phyloP scores from a whole-genome alignment of 2,888 invertebrate genomes.

The Luperina nickerlii region DNA sequence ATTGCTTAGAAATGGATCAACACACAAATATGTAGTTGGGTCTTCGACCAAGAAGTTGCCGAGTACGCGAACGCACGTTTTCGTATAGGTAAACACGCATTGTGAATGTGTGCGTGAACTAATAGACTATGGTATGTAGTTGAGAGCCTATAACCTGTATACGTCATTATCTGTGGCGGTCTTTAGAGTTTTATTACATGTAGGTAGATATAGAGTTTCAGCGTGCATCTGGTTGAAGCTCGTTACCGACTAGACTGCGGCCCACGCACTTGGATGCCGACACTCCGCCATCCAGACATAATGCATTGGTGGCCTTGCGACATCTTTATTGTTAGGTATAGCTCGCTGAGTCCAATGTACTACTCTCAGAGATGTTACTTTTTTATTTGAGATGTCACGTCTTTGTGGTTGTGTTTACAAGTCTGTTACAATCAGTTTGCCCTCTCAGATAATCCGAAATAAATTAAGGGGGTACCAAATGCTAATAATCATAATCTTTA shows the following conservation, averaged over 20 bases:
- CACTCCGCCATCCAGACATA: conserved; percentile 61
- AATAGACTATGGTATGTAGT: background rate
- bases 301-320: conserved; percentile 66
- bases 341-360: conserved; percentile 60
- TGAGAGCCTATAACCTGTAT: background rate
- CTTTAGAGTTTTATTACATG: conserved; percentile 23
- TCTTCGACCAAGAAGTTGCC: too few relatives aligned
- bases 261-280: conserved; percentile 64
- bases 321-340: conserved; percentile 52
- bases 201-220: conserved; percentile 50
- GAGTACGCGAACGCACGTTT: background rate
- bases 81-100: background rate
- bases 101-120: background rate
- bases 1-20: background rate
- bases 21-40: background rate
- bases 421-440: background rate
- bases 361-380: conserved; percentile 35
- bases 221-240: conserved; percentile 53
- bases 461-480: background rate
- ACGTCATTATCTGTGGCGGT: background rate
- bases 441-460: background rate
- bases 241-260: conserved; percentile 58
- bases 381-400: conserved; percentile 17
- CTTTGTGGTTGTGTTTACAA: background rate
- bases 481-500: too few relatives aligned